Evolutionary conservation across 2,888 invertebrate species (phyloP), one percentile per base, ranked within the genome.

Genomic region (Agrochola litura): DNA sequence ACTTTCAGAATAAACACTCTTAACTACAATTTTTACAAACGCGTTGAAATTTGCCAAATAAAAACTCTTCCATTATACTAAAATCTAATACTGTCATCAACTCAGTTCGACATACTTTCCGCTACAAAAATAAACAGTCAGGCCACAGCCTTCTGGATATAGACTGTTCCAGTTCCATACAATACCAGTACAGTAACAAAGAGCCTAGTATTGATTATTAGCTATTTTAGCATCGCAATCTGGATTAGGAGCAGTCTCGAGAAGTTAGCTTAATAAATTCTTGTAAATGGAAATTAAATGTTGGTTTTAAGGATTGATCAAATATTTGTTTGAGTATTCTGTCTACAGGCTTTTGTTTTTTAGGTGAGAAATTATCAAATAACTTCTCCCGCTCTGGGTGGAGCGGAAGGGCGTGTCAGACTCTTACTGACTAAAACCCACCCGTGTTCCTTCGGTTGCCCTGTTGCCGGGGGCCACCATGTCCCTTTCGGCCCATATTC

Each of bases 131-230:
- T 86, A 86, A 83, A 84, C 71, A 60, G 22, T 1, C 22, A 37
- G 52, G 41, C 64, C 69, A 63, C 65, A 73, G 77, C 25, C 56
- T 82, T 64, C 73, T 81, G 25, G 60, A 79, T 84, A 84, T 80
- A 86, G 82, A 77, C 49, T 65, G 86, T 22, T 84, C 86, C 60
- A 88, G 58, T 87, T 86, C 80, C 76, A 80, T 74, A 88, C 88
- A 87, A 85, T 84, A 64, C 74, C 71, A 72, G 67, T 67, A n/a
- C 63, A 16, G 37, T 61, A 78, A 81, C 82, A 81, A 82, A 76
- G 79, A 63, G 49, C 64, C 52, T 16, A 63, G 82, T 86, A 88
- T 88, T 85, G 89, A 88, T 88, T 81, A 85, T 81, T 77, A 85
- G 83, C 82, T 87, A 87, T 88, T 87, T 88, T 80, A 82, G 65